Evolutionary conservation across 2,888 invertebrate species (phyloP).

Genomic region (Protonemura montana): DNA sequence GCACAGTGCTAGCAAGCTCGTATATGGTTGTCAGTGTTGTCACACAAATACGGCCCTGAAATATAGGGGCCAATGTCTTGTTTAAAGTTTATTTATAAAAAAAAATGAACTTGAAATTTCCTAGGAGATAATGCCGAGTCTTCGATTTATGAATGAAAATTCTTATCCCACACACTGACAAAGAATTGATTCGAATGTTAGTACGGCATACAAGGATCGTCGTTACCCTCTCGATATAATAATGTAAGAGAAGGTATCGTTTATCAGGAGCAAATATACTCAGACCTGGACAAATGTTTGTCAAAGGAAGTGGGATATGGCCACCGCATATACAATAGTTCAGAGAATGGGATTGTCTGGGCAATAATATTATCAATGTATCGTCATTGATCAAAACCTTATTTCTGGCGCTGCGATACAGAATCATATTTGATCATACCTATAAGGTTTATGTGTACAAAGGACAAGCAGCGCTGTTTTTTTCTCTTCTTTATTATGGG

Average conservation of each 20-base stretch:
- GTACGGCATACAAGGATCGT: not conserved
- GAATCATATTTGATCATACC: not conserved
- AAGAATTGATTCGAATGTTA: constrained; percentile 30
- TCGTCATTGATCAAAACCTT: constrained; percentile 18
- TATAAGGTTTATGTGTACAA: not conserved
- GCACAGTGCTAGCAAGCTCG: too few species aligned
- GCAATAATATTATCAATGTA: constrained; percentile 28
- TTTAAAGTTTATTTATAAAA: not conserved
- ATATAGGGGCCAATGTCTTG: not conserved
- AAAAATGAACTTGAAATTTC: not conserved
- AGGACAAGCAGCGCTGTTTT: not conserved
- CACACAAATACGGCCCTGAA: not conserved
- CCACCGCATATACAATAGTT: constrained; percentile 9
- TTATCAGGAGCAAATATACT: not conserved
- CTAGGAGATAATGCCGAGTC: not conserved
- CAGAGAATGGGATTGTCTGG: constrained; percentile 27
- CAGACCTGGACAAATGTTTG: constrained; percentile 34
- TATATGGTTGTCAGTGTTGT: too few species aligned
- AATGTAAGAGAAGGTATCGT: not conserved
- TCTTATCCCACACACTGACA: not conserved
- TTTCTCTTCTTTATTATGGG: not conserved
- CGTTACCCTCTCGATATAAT: not conserved
- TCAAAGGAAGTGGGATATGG: constrained; percentile 31
- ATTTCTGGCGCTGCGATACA: not conserved
- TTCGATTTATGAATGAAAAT: constrained; percentile 22